Conservation (phyloP, 1,140 invertebrate genomes). For the Coelopa frigida region DNA sequence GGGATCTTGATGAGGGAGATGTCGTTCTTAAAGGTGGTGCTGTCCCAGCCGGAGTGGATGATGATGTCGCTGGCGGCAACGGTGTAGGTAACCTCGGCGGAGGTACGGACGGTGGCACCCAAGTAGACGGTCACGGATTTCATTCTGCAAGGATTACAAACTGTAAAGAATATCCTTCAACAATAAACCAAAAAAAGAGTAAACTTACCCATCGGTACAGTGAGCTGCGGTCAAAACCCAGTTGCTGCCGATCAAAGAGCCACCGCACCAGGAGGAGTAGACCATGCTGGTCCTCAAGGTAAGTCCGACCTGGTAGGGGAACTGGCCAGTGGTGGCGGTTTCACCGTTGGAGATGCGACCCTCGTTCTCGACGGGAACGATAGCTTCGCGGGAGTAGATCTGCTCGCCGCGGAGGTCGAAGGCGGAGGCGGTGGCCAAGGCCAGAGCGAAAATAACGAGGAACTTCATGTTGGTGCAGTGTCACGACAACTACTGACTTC, state of each 20-base stretch:
- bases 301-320: constrained; percentile 13
- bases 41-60: constrained; percentile 47
- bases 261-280: constrained; percentile 11
- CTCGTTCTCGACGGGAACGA: no score
- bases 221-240: constrained; percentile 16
- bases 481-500: no score
- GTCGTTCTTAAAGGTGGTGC: constrained; percentile 43
- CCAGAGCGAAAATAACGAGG: constrained; percentile 5
- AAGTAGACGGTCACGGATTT: constrained; percentile 17
- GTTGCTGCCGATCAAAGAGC: constrained; percentile 6
- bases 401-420: no score
- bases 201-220: constrained; percentile 9
- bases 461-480: constrained; percentile 12
- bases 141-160: no score
- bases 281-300: background rate
- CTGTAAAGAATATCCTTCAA: background rate
- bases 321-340: constrained; percentile 6
- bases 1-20: constrained; percentile 48
- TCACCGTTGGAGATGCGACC: constrained; percentile 31
- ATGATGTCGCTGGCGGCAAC: constrained; percentile 21
- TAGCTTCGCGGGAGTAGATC: no score
- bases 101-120: constrained; percentile 13
- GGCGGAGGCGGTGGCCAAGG: constrained; percentile 8
- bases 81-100: no score
- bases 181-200: background rate